Percentiles rank a stretch among this genome's conserved stretches.
Conservation (phyloP, 1,140 invertebrate species). For the Lepidurus packardi region DNA sequence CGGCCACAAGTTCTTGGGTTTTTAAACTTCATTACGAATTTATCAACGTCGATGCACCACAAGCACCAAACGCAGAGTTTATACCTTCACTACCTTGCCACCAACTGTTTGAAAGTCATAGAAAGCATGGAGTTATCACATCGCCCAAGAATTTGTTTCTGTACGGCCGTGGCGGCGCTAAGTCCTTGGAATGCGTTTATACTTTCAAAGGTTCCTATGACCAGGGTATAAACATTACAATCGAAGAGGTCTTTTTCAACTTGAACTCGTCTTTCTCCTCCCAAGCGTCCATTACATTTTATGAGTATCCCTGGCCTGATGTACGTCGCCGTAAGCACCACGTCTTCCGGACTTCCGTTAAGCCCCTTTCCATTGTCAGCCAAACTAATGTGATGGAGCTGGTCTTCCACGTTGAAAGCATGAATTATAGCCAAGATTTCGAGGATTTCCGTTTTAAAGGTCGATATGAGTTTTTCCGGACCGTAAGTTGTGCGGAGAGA, state of each 20-base stretch:
- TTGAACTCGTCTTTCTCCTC: slow-evolving; percentile 32
- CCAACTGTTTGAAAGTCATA: slow-evolving; percentile 31
- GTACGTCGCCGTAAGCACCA: slow-evolving; percentile 33
- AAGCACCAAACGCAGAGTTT: background rate
- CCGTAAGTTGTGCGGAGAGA: slow-evolving; percentile 8
- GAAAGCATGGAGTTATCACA: slow-evolving; percentile 35
- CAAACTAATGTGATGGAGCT: slow-evolving; percentile 22
- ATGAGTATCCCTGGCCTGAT: slow-evolving; percentile 37
- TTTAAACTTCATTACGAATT: slow-evolving; percentile 29
- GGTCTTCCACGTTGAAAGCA: slow-evolving; percentile 25
- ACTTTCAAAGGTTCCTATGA: slow-evolving; percentile 36
- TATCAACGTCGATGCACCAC: slow-evolving; percentile 14
- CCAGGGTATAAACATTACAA: slow-evolving; percentile 31
- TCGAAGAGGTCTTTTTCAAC: slow-evolving; percentile 22
- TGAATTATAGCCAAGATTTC: slow-evolving; percentile 32
- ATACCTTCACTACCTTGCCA: slow-evolving; percentile 9
- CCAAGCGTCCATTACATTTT: slow-evolving; percentile 36
- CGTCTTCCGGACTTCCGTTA: background rate
- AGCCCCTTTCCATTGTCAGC: background rate
- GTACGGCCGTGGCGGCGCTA: slow-evolving; percentile 40
- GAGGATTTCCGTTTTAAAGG: slow-evolving; percentile 30
- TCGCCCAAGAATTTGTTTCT: slow-evolving; percentile 40
- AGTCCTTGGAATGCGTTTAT: slow-evolving; percentile 39
- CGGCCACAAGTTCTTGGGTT: slow-evolving; percentile 22
- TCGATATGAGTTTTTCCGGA: slow-evolving; percentile 23